Percentiles rank a stretch among this genome's conserved stretches.
phyloP scores from a whole-genome alignment of 2,888 invertebrate genomes.

The Cloeon dipterum region DNA sequence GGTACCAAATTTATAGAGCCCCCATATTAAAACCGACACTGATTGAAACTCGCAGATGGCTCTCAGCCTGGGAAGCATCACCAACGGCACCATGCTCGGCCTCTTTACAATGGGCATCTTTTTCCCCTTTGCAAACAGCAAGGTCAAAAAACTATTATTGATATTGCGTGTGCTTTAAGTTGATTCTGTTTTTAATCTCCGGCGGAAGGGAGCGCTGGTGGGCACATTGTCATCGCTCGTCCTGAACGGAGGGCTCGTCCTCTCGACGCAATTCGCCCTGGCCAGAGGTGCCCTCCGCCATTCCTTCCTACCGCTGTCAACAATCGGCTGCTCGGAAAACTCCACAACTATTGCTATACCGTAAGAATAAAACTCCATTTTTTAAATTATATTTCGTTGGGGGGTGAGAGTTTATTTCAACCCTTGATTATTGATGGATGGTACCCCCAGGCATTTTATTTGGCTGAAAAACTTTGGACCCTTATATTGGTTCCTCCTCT shows the following conservation, averaged over 20 bases:
- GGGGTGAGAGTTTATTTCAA: too few species aligned
- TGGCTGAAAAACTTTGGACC: too few species aligned
- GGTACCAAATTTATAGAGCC: constrained; percentile 11
- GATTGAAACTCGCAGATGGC: neutral
- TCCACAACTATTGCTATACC: too few species aligned
- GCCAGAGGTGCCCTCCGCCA: neutral
- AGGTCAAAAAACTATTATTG: too few species aligned
- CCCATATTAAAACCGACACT: neutral
- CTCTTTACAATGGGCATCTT: neutral
- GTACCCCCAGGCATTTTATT: too few species aligned
- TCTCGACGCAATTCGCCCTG: neutral
- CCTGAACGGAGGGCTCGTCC: neutral
- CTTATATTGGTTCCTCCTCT: too few species aligned
- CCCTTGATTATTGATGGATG: too few species aligned
- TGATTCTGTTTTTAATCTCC: too few species aligned
- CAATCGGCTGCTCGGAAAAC: neutral
- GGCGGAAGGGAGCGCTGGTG: neutral
- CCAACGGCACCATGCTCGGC: neutral
- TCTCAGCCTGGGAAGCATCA: neutral
- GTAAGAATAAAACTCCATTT: too few species aligned
- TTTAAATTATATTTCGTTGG: too few species aligned
- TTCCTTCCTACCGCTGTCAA: neutral
- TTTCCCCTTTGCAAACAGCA: neutral
- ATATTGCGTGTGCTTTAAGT: too few species aligned
- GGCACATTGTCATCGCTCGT: neutral